phyloP scores from a whole-genome alignment of 2,888 invertebrate species.

The Campopleginae sp. region DNA sequence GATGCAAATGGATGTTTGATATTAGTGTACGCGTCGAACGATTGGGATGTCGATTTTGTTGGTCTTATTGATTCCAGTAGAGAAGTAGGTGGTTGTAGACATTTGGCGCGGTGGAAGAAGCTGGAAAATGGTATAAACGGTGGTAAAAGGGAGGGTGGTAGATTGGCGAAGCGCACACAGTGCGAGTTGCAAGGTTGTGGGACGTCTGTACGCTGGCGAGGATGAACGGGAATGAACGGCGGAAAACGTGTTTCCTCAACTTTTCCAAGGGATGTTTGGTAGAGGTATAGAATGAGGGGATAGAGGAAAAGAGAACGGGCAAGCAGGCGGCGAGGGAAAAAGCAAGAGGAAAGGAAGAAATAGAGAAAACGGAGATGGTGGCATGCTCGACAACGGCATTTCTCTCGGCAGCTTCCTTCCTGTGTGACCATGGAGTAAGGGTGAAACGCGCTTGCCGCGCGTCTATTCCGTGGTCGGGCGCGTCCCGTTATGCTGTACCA shows the following conservation, averaged over 20 bases:
- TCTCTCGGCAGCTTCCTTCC: slow-evolving; percentile 60
- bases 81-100: not conserved
- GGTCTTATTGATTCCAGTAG: not conserved
- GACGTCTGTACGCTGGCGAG: slow-evolving; percentile 12
- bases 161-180: slow-evolving; percentile 16
- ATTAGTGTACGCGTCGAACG: not conserved
- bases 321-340: slow-evolving; percentile 12
- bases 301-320: slow-evolving; percentile 14
- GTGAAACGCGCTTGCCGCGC: slow-evolving; percentile 22
- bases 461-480: slow-evolving; percentile 42
- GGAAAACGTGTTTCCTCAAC: slow-evolving; percentile 50
- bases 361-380: slow-evolving; percentile 50
- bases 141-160: not conserved
- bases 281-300: slow-evolving; percentile 2
- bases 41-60: not conserved
- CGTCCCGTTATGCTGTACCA: slow-evolving; percentile 44
- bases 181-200: not conserved
- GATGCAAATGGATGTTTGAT: slow-evolving; percentile 4
- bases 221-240: slow-evolving; percentile 24
- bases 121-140: slow-evolving; percentile 8
- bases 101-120: not conserved
- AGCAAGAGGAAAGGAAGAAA: slow-evolving; percentile 22
- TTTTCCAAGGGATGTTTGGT: slow-evolving; percentile 47
- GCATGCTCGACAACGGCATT: slow-evolving; percentile 64
- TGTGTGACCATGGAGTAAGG: slow-evolving; percentile 39